phyloP scores from a whole-genome alignment of 2,113 vertebrate species.

The Callithrix jacchus region DNA sequence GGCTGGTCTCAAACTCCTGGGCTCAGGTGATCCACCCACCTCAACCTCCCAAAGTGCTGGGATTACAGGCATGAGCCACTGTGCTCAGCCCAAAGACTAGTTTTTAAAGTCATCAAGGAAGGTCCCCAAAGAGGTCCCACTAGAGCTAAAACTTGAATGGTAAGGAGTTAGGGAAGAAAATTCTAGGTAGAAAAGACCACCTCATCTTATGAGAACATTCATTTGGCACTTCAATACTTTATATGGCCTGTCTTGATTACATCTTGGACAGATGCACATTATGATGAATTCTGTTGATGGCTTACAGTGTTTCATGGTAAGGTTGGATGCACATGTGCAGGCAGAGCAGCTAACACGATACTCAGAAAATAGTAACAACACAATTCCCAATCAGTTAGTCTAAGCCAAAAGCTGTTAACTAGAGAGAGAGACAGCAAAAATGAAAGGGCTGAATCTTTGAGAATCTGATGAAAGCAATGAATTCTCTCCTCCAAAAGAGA shows the following conservation, averaged over 20 bases:
- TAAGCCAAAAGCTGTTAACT: conserved; percentile 22
- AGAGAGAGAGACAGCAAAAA: not conserved
- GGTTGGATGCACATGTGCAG: not conserved
- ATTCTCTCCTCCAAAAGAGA: not conserved
- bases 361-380: not conserved
- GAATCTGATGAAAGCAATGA: conserved; percentile 22
- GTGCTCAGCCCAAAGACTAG: not conserved
- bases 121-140: not conserved
- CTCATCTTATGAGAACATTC: not conserved
- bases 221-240: not conserved
- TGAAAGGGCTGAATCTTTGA: not conserved
- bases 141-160: not conserved
- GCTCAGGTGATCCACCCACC: too few relatives aligned
- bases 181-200: not conserved
- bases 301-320: not conserved
- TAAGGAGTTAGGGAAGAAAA: not conserved
- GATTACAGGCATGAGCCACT: too few relatives aligned
- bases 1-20: too few relatives aligned
- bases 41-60: too few relatives aligned
- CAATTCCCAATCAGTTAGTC: not conserved
- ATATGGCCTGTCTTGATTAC: not conserved
- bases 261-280: not conserved
- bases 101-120: not conserved
- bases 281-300: not conserved
- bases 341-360: not conserved